A percentile compares a stretch with the other conserved stretches of the same genome.
Evolutionary conservation across 1,140 invertebrate species (phyloP).

Genomic region (Vanessa tameamea): DNA sequence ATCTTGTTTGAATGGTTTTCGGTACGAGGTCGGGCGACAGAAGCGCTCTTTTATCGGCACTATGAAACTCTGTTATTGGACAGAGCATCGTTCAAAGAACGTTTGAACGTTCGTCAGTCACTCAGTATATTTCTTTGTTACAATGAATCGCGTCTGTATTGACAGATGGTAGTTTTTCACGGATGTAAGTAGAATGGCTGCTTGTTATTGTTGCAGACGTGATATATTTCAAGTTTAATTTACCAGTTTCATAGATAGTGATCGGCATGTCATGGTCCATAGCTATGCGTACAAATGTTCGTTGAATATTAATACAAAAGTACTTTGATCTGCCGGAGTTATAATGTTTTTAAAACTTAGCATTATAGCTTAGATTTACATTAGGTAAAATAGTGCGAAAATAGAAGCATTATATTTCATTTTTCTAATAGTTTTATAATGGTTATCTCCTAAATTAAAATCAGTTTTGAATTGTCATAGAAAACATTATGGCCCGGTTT

Average conservation of each 20-base stretch:
- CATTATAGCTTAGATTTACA: too few relatives aligned
- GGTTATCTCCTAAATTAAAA: constrained; percentile 13
- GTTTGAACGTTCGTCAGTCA: constrained; percentile 53
- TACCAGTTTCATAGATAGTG: constrained; percentile 5
- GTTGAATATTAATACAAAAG: background rate
- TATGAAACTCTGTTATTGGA: constrained; percentile 71
- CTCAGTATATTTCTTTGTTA: constrained; percentile 62
- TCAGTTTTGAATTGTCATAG: constrained; percentile 19
- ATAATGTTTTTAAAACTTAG: too few relatives aligned
- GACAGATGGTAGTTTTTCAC: constrained; percentile 54
- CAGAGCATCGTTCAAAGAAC: constrained; percentile 57
- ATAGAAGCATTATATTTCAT: constrained; percentile 14
- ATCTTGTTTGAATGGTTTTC: constrained; percentile 45
- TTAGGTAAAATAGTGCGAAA: background rate
- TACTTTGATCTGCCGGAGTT: too few relatives aligned
- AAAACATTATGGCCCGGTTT: constrained; percentile 14
- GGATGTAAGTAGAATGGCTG: constrained; percentile 35
- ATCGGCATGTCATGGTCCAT: background rate
- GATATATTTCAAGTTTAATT: constrained; percentile 9
- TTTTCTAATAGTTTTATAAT: constrained; percentile 31
- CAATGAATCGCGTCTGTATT: constrained; percentile 66
- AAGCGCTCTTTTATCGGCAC: constrained; percentile 64
- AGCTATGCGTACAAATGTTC: background rate
- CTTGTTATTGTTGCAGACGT: constrained; percentile 28
- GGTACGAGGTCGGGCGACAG: constrained; percentile 62